phyloP scores from a whole-genome alignment of 92 coral and sea anemone species.

The Zoanthus gigantus region DNA sequence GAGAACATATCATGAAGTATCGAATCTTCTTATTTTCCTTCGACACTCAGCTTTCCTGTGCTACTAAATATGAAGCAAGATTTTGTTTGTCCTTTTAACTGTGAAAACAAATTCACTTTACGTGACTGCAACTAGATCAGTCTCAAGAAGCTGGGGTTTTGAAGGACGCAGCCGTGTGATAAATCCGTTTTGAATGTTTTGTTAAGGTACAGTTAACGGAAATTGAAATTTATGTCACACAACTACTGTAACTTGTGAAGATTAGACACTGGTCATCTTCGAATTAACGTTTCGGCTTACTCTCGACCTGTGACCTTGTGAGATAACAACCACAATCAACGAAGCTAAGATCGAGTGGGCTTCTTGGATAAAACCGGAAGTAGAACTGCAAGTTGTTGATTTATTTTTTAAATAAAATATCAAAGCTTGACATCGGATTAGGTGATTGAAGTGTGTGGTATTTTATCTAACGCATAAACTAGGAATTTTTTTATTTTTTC shows the following conservation, averaged over 20 bases:
- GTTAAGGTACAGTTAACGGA: neutral
- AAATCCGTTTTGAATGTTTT: neutral
- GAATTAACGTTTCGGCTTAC: slow-evolving; percentile 44
- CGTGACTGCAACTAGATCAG: slow-evolving; percentile 23
- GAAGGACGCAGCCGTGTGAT: neutral
- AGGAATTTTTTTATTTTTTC: neutral
- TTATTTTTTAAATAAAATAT: slow-evolving; percentile 27
- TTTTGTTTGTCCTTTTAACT: neutral
- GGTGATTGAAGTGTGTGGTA: neutral
- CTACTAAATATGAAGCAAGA: slow-evolving; percentile 42
- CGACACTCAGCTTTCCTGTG: slow-evolving; percentile 46
- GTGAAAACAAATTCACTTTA: neutral
- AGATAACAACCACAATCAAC: slow-evolving; percentile 19
- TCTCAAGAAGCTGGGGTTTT: neutral
- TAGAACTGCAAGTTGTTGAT: slow-evolving; percentile 20
- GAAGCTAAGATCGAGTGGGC: slow-evolving; percentile 18
- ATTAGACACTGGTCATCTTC: neutral
- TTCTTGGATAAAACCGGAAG: slow-evolving; percentile 43
- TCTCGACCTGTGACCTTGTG: slow-evolving; percentile 31
- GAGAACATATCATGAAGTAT: slow-evolving; percentile 22
- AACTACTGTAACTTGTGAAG: neutral
- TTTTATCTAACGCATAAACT: neutral
- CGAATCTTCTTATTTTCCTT: slow-evolving; percentile 18
- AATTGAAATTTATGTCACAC: neutral
- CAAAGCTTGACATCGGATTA: slow-evolving; percentile 39